Conservation (phyloP, 2,797 vertebrate species). For the Syncerus caffer region DNA sequence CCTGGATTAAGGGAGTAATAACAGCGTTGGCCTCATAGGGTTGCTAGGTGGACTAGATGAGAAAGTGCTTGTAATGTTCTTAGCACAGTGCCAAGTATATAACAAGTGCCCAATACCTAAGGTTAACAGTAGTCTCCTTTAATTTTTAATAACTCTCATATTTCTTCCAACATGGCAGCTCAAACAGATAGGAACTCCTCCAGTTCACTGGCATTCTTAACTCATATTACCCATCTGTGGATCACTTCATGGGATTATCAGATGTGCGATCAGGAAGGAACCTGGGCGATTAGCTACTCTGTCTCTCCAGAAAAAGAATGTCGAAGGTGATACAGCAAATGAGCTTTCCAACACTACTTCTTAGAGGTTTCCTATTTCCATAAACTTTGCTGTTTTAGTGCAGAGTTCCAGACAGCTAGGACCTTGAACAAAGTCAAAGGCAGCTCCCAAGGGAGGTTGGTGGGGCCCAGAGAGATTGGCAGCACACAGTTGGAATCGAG, state of each 20-base stretch:
- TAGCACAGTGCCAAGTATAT: not conserved
- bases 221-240: not conserved
- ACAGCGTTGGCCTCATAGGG: not conserved
- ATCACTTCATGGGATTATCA: not conserved
- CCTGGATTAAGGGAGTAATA: not conserved
- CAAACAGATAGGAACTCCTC: not conserved
- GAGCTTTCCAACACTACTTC: not conserved
- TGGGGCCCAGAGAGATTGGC: constrained; percentile 32
- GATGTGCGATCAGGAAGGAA: not conserved
- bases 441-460: constrained; percentile 51
- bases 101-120: not conserved
- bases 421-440: constrained; percentile 61
- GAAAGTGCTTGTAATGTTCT: not conserved
- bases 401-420: constrained; percentile 52
- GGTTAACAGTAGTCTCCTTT: not conserved
- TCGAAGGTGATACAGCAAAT: not conserved
- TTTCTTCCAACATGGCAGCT: not conserved
- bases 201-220: not conserved
- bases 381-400: constrained; percentile 16
- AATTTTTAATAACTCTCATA: not conserved
- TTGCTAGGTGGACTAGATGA: not conserved
- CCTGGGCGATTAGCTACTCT: not conserved
- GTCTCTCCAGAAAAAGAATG: not conserved
- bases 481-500: constrained; percentile 48
- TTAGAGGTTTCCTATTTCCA: not conserved